Evolutionary conservation across 2,888 invertebrate genomes (phyloP), one percentile per base, ranked within the genome.

Genomic region (Phytoseiulus persimilis): DNA sequence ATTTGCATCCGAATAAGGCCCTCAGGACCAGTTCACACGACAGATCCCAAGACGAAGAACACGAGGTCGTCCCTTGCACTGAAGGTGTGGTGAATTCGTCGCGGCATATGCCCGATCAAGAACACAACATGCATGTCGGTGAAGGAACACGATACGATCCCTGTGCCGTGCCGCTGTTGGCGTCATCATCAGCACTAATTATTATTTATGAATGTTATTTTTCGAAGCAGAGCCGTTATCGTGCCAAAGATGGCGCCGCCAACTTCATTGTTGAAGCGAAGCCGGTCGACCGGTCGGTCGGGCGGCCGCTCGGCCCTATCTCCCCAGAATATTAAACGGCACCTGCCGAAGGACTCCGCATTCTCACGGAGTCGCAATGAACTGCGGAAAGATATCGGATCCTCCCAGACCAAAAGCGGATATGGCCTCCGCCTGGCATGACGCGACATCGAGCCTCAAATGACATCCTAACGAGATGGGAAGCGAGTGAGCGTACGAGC

Each of bases 351-450:
- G 65, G 65, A 65, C 65, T 28, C 65, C 28, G 65, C 65, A 18
- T 65, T 65, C 65, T 65, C 65, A 65, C 65, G 65, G 65, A 65
- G 65, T 65, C 65, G 65, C 65, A 65, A 65, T 65, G 65, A 65
- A 65, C 65, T 65, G 65, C 65, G 65, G 65, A 65, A 65, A 65
- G 65, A 65, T 65, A 65, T 65, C 65, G 65, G 65, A 65, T 65
- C 65, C 65, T 65, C 65, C 65, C 65, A 65, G 65, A 65, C 65
- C 65, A 65, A 65, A 65, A 65, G 65, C 65, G 65, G 65, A 65
- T 65, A 65, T 65, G 65, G 65, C 65, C 65, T 65, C 65, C 65
- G 65, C 65, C 65, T 65, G 65, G 65, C 11, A 65, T 28, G 65
- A 65, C 14, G 65, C 65, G 65, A 65, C 65, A 65, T 65, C 65